Conservation (phyloP, 2,888 invertebrate genomes). For the Aporophyla nigra region DNA sequence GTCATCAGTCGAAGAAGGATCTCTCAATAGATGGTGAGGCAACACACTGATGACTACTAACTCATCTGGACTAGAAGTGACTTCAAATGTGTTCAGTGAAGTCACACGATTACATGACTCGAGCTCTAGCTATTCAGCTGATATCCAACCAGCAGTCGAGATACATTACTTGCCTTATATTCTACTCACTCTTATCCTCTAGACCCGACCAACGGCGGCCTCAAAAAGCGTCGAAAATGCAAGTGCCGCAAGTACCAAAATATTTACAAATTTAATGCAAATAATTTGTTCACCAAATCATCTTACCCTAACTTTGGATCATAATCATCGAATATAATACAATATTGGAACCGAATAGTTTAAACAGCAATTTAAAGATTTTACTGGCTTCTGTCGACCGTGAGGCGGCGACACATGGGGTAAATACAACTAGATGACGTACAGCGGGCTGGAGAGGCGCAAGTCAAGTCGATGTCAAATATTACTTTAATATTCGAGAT, state of each 20-base stretch:
- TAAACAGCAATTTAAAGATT: constrained; percentile 62
- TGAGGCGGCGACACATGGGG: constrained; percentile 36
- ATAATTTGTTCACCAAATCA: constrained; percentile 71
- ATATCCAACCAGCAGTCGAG: constrained; percentile 24
- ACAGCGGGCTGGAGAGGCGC: neutral
- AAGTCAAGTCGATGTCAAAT: constrained; percentile 11
- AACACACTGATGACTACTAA: constrained; percentile 54
- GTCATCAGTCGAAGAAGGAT: constrained; percentile 41
- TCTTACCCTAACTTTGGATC: constrained; percentile 80
- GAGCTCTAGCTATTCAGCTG: constrained; percentile 34
- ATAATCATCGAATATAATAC: constrained; percentile 69
- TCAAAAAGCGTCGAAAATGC: constrained; percentile 80
- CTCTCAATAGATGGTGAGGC: constrained; percentile 40
- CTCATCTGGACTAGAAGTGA: constrained; percentile 60
- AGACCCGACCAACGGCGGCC: constrained; percentile 69
- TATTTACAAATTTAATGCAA: constrained; percentile 81
- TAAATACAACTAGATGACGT: neutral
- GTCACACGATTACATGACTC: constrained; percentile 40
- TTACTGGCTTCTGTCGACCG: constrained; percentile 61
- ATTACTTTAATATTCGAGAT: constrained; percentile 40
- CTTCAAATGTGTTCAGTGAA: constrained; percentile 30
- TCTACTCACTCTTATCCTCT: constrained; percentile 33
- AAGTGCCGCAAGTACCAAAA: constrained; percentile 83
- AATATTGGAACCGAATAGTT: constrained; percentile 62
- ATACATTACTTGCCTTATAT: constrained; percentile 34